phyloP scores from a whole-genome alignment of 2,113 vertebrate species.

The Rostratula benghalensis region DNA sequence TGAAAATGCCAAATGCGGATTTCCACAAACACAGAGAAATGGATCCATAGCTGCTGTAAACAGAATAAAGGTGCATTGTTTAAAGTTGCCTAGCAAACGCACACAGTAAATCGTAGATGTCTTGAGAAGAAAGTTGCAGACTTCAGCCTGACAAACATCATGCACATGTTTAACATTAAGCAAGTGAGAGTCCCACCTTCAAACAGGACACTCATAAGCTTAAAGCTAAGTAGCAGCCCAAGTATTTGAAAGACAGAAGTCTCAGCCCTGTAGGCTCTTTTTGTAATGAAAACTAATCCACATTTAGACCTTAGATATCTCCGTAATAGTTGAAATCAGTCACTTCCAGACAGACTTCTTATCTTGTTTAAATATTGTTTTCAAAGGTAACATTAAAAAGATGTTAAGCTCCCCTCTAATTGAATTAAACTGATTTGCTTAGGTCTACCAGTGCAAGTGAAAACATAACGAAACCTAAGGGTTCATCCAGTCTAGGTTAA shows the following conservation, averaged over 20 bases:
- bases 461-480: not conserved
- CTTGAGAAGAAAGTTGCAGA: not conserved
- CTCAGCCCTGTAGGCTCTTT: not conserved
- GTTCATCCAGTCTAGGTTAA: not conserved
- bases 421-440: not conserved
- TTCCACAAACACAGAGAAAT: conserved; percentile 31
- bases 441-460: not conserved
- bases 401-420: not conserved
- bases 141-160: not conserved
- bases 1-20: conserved; percentile 22
- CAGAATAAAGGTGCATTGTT: conserved; percentile 58
- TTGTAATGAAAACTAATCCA: not conserved
- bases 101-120: not conserved
- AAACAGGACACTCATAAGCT: not conserved
- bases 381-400: not conserved
- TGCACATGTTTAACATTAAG: not conserved
- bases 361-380: not conserved
- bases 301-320: not conserved
- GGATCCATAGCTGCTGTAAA: conserved; percentile 12
- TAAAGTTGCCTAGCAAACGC: not conserved
- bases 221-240: not conserved
- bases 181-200: not conserved
- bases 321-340: not conserved
- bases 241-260: not conserved
- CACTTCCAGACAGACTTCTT: not conserved